A percentile compares a stretch with the other conserved stretches of the same genome.
These are phyloP conservation scores for Champsocephalus esox DNA, from an alignment of 2,797 vertebrate genomes.

Conservation along the genomic window DNA sequence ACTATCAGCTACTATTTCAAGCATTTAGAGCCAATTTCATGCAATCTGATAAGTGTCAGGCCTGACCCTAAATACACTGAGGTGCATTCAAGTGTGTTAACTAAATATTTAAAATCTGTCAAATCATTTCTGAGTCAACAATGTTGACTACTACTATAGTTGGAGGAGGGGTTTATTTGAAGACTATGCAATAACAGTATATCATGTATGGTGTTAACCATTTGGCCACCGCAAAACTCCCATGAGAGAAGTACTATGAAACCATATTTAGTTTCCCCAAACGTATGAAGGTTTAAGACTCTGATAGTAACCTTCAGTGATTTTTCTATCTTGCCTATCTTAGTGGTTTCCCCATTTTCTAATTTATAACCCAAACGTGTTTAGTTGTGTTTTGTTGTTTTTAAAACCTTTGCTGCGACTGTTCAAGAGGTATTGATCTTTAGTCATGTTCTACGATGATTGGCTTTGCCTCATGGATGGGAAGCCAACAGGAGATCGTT, in stretches of 20 bases:
- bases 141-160: background rate
- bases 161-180: background rate
- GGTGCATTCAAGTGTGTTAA: slow-evolving; percentile 6
- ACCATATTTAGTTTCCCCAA: background rate
- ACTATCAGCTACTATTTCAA: slow-evolving; percentile 20
- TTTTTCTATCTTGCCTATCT: background rate
- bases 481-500: slow-evolving; percentile 5
- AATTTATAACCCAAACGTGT: background rate
- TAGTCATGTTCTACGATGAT: background rate
- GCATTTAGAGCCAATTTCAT: slow-evolving; percentile 40
- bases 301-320: background rate
- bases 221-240: background rate
- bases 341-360: background rate
- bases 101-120: slow-evolving; percentile 1
- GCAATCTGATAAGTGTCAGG: slow-evolving; percentile 25
- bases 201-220: background rate
- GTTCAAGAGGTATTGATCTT: slow-evolving; percentile 8
- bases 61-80: slow-evolving; percentile 19
- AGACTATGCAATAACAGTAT: background rate
- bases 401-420: background rate
- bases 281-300: background rate
- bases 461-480: background rate
- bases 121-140: background rate
- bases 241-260: background rate
- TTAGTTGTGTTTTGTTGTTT: background rate